Evolutionary conservation across 2,113 vertebrate genomes (phyloP).

Genomic region (Panurus biarmicus): DNA sequence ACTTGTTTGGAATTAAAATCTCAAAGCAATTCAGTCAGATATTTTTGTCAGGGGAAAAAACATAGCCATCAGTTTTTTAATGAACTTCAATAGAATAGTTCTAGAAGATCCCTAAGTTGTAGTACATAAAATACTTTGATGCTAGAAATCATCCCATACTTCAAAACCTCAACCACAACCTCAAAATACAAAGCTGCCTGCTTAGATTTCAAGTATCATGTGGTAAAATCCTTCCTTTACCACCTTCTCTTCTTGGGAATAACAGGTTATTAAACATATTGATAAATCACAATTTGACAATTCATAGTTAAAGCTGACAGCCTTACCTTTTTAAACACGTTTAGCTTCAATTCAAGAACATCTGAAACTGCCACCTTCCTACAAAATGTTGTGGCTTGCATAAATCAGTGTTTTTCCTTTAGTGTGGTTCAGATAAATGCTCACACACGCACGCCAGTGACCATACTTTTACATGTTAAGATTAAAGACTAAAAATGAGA

Average conservation of each 20-base stretch:
- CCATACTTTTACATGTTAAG: not conserved
- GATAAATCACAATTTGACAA: not conserved
- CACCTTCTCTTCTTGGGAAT: not conserved
- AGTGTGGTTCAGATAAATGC: not conserved
- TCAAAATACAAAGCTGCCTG: not conserved
- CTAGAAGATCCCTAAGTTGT: not conserved
- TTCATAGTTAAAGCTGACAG: not conserved
- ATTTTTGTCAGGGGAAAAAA: not conserved
- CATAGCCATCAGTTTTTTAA: not conserved
- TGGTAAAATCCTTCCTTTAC: not conserved
- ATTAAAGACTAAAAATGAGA: not conserved
- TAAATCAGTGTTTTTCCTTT: not conserved
- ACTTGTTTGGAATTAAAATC: not conserved
- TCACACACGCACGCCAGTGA: not conserved
- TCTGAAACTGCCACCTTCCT: not conserved
- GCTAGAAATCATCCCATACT: not conserved
- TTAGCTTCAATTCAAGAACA: not conserved
- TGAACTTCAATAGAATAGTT: not conserved
- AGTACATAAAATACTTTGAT: not conserved
- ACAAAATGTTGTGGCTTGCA: rapidly evolving
- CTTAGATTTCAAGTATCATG: not conserved
- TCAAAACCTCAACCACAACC: not conserved
- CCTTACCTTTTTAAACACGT: not conserved
- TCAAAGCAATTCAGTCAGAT: not conserved
- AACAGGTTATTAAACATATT: not conserved